Base-by-base conservation (phyloP, 1,140 invertebrate species). In the Drosophila baimaii region DNA sequence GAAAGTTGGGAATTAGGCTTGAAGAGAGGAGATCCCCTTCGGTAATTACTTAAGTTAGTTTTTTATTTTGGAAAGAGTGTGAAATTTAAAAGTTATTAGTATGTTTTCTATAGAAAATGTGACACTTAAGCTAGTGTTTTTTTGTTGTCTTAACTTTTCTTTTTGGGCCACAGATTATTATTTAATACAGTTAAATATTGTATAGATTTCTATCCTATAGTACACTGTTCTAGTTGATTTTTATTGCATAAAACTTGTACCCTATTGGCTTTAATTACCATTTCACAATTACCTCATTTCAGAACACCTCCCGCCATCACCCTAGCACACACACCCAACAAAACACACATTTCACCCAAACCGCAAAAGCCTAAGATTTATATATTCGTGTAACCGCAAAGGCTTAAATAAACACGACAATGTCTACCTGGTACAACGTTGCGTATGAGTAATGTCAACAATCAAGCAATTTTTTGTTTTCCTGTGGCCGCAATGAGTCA, bases 391-490 rank as follows among this genome's bases (percentile, higher is more conserved):
- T 62, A 44, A 85, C 82, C 82, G 66, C 82, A 86, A 51, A 56
- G 19, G 61, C 61, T 70, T 63, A 75, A 78, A 79, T 76, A 58
- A 31, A 31, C 64, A 39, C 13, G 25, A 54, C 33, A 64, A 37
- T 31, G 55, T 47, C 43, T 17, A 33, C 31, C 17, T 9, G 43
- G 55, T 29, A 43, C 33, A 83, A 77, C 62, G 72, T n/a, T 76
- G 72, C 81, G 81, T 84, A 84, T 84, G 81, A 84, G 81, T 84
- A 84, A 84, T 79, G 71, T 62, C 35, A 71, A 63, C 57, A 74
- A 55, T 63, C 41, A 63, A 62, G 33, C 41, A 3, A 29, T 27
- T 64, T 49, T 55, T 47, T 29, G 17, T 6, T 1, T 29, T 9
- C 5, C 29, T n/a, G 43, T 43, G 47, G 31, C 54, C 37, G 70